Conservation (phyloP, 1,140 invertebrate species). For the Bombus ignitus region DNA sequence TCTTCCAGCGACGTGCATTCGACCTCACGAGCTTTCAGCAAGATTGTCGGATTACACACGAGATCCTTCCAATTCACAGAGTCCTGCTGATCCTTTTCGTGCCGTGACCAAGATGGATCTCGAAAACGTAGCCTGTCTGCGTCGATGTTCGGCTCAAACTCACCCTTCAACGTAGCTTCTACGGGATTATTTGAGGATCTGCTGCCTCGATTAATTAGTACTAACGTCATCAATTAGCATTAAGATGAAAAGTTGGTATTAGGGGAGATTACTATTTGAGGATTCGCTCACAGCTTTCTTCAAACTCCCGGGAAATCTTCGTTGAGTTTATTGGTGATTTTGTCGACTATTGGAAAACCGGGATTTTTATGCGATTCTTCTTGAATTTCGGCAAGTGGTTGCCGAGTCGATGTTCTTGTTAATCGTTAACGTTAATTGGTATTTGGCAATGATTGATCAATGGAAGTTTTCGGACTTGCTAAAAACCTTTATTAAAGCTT, state of each 20-base stretch:
- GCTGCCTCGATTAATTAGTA: not conserved
- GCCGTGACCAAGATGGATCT: not conserved
- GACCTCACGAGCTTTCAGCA: not conserved
- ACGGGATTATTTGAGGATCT: not conserved
- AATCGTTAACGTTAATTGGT: no score
- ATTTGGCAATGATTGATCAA: no score
- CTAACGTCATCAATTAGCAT: not conserved
- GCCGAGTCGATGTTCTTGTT: no score
- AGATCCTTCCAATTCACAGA: slow-evolving; percentile 9
- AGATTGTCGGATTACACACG: slow-evolving; percentile 20
- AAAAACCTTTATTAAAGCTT: no score
- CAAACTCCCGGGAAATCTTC: no score
- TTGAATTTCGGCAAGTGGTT: no score
- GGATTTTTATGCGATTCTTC: no score
- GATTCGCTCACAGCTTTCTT: not conserved
- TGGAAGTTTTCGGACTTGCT: no score
- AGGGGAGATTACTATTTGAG: not conserved
- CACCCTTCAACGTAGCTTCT: not conserved
- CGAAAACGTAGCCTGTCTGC: not conserved
- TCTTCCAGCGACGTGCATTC: not conserved
- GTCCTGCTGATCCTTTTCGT: not conserved
- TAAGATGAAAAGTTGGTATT: not conserved
- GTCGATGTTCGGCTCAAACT: no score
- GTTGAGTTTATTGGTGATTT: no score
- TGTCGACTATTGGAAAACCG: no score